Percentiles rank a stretch among this genome's conserved stretches.
Evolutionary conservation across 2,797 vertebrate genomes (phyloP).

Genomic region (Gambusia yucatana): DNA sequence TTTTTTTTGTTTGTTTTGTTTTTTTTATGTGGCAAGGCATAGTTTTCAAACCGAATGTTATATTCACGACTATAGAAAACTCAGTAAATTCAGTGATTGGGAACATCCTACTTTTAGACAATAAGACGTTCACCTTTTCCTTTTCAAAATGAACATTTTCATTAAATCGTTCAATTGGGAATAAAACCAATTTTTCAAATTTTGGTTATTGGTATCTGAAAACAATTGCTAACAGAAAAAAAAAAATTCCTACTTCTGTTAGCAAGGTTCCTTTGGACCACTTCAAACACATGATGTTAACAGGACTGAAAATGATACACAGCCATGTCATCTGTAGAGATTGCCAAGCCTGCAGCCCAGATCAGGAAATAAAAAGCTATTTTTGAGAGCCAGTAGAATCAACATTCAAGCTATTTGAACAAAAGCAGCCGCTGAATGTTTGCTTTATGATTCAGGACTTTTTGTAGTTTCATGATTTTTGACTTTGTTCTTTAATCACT

Average conservation of each 20-base stretch:
- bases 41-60: too few species aligned
- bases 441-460: not conserved
- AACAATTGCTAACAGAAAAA: not conserved
- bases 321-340: not conserved
- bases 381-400: not conserved
- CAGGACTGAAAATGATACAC: not conserved
- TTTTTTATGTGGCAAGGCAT: too few species aligned
- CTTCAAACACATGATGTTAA: not conserved
- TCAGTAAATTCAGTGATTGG: too few species aligned
- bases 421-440: not conserved
- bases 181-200: too few species aligned
- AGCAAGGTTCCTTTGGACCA: not conserved
- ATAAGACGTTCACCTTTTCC: too few species aligned
- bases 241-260: not conserved
- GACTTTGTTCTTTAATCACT: not conserved
- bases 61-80: too few species aligned
- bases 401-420: not conserved
- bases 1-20: too few species aligned
- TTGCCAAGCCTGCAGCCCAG: not conserved
- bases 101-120: too few species aligned
- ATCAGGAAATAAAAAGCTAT: not conserved
- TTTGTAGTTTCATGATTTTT: not conserved
- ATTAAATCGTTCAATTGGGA: too few species aligned
- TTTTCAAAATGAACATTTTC: too few species aligned
- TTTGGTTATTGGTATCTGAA: not conserved